Base-by-base conservation (phyloP, 2,888 invertebrate species). In the Chaitophorus viminalis region DNA sequence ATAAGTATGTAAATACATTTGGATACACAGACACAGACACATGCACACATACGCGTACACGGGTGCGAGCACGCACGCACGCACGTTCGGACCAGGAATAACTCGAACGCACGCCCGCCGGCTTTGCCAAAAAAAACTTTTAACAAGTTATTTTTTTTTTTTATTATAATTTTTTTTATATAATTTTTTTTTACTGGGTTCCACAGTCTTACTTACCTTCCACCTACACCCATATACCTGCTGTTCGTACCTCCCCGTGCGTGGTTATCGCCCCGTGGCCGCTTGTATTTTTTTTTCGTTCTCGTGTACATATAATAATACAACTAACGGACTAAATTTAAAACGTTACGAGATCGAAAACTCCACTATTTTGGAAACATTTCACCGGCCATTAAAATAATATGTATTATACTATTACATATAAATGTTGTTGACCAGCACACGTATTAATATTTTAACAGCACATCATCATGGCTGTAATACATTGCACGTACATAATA, bases 71-170 rank as follows among this genome's bases (percentile, higher is more conserved):
- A 46, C 46, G 14, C 65, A 31, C 70, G 70, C 70, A 70, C 70
- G 70, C 70, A 2, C 70, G 70, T 68, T 68, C 68, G 68, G 68
- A 70, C 70, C 70, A 70, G 70, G 70, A 70, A 70, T 70, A 70
- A 70, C 70, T 70, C 70, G 70, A 29, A 70, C 70, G 70, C 70
- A 60, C 70, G 29, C 70, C 70, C 70, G 29, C 29, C 31, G 31
- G 31, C 70, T 70, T 29, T 70, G 70, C 70, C 70, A 70, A 70
- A 70, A n/a, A 70, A 70, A 70, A 70, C 70, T 70, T 70, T 70
- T 70, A 70, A 70, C 17, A 29, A 31, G 29, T 70, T 68, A 68
- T 29, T n/a, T n/a, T 68, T 68, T 25, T 68, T 68, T 68, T 68
- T 68, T 68, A 29, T 39, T 68, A 25, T 29, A 9, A 25, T 65